Base-by-base conservation (phyloP, 2,888 invertebrate genomes). In the Schrankia costaestrigalis region DNA sequence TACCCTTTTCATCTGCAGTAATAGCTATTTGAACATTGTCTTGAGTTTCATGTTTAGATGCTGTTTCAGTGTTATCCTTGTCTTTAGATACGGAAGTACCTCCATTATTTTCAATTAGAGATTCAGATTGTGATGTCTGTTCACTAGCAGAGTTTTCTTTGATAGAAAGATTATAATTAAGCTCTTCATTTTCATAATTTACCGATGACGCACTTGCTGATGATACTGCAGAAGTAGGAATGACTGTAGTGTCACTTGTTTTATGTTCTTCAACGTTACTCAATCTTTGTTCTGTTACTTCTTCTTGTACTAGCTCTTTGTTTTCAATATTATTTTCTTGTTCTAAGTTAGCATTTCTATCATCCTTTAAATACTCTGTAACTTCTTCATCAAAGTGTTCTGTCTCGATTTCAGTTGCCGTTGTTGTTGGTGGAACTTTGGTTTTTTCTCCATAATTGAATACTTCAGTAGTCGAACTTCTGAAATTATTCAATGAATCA, bases 361-460 rank as follows among this genome's bases (percentile, higher is more conserved):
- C 51, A 14, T 61, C 56, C 36, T 56, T 56, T 22, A 44, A 43
- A 22, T 50, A 46, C 44, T 73, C 65, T 15, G 51, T 56, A 1
- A 58, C 54, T 39, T 50, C 50, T 22, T 51, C 54, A 35, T 49
- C 46, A 14, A 37, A 30, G 12, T 59, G 42, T 9, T 69, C 63
- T 25, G 62, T 54, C 23, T 56, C 47, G 23, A 39, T 46, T 50
- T 61, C 58, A 18, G 52, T 57, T 19, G 68, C 59, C n/a, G 41
- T 50, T 2, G 56, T 43, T 7, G 48, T 35, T 2, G 51, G 41
- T 14, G 41, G 47, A 8, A 53, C 30, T 35, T 49, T 48, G 12
- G 60, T 55, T 21, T 71, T 80, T 55, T 86, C 85, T n/a, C 86
- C 86, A 47, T 85, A 86, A 51, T 84, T 85, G 12, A 69, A 51